These are phyloP conservation scores for Autographa pulchrina DNA, from an alignment of 2,888 invertebrate genomes.

Conservation along the genomic window DNA sequence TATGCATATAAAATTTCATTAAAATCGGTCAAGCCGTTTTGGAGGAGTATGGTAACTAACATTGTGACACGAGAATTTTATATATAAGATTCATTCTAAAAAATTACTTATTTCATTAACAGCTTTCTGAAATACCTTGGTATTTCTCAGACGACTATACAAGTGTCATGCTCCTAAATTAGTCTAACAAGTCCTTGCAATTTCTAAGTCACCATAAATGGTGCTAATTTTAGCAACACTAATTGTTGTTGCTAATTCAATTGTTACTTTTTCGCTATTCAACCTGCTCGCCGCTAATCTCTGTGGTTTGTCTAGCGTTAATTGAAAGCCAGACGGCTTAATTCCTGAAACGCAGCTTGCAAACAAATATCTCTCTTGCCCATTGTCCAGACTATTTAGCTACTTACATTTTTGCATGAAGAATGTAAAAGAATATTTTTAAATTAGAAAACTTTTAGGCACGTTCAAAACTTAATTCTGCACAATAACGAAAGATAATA, in stretches of 20 bases:
- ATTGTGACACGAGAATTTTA: too few relatives aligned
- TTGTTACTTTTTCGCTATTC: constrained; percentile 68
- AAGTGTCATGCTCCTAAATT: constrained; percentile 40
- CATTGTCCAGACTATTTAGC: constrained; percentile 25
- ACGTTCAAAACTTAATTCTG: too few relatives aligned
- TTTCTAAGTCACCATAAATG: constrained; percentile 35
- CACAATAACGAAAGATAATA: too few relatives aligned
- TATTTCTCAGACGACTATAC: constrained; percentile 18
- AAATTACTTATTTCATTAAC: too few relatives aligned
- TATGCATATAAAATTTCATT: too few relatives aligned
- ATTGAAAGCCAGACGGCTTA: constrained; percentile 81
- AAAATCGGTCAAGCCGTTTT: too few relatives aligned
- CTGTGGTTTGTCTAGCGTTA: constrained; percentile 70
- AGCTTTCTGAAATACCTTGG: too few relatives aligned
- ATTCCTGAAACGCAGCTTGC: constrained; percentile 68
- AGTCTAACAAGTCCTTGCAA: constrained; percentile 57
- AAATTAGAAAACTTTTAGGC: too few relatives aligned
- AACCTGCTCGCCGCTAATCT: constrained; percentile 65
- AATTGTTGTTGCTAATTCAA: constrained; percentile 66
- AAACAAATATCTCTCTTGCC: constrained; percentile 61
- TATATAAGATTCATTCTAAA: too few relatives aligned
- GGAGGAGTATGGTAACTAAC: too few relatives aligned
- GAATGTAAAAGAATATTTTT: too few relatives aligned
- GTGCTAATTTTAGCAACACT: constrained; percentile 69
- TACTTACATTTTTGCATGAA: neutral